Percentiles rank a stretch among this genome's conserved stretches.
phyloP scores from a whole-genome alignment of 2,797 vertebrate species.

The Nannoperca australis region DNA sequence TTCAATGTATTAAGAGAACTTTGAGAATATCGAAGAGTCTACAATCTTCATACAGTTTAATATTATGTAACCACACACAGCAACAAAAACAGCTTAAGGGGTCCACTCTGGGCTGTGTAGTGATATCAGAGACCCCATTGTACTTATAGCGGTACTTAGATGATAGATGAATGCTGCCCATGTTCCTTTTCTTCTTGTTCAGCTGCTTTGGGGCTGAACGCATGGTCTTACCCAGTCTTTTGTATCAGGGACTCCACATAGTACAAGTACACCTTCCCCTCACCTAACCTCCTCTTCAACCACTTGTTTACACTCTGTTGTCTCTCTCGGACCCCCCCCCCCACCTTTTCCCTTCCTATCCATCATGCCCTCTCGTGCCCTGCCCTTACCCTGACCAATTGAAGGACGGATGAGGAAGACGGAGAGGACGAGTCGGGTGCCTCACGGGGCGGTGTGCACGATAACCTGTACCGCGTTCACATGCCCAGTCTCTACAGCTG shows the following conservation, averaged over 20 bases:
- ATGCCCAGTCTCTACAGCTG: slow-evolving; percentile 99
- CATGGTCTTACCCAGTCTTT: slow-evolving; percentile 58
- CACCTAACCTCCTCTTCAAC: slow-evolving; percentile 76
- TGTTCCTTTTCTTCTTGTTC: slow-evolving; percentile 60
- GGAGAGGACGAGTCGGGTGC: slow-evolving; percentile 94
- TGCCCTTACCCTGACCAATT: slow-evolving; percentile 67
- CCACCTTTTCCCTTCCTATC: slow-evolving; percentile 54
- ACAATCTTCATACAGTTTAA: slow-evolving; percentile 16
- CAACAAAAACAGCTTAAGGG: slow-evolving; percentile 19
- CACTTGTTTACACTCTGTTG: slow-evolving; percentile 84
- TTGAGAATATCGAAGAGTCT: slow-evolving; percentile 25
- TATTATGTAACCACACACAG: slow-evolving; percentile 17
- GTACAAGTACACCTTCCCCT: slow-evolving; percentile 53
- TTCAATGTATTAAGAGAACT: slow-evolving; percentile 19
- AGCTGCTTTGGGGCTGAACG: slow-evolving; percentile 68
- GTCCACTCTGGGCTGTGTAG: slow-evolving; percentile 31
- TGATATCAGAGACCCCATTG: slow-evolving; percentile 28
- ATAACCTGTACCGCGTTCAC: slow-evolving; percentile 99
- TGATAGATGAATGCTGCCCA: slow-evolving; percentile 62
- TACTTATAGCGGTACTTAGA: slow-evolving; percentile 54
- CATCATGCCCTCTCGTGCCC: slow-evolving; percentile 71
- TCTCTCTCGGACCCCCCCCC: slow-evolving; percentile 78
- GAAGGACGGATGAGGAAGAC: slow-evolving; percentile 93
- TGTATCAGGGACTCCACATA: slow-evolving; percentile 55
- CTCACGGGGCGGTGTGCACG: slow-evolving; percentile 86